Percentiles rank a stretch among this genome's conserved stretches.
Conservation (phyloP, 2,888 invertebrate species). For the Tetragnatha montana region DNA sequence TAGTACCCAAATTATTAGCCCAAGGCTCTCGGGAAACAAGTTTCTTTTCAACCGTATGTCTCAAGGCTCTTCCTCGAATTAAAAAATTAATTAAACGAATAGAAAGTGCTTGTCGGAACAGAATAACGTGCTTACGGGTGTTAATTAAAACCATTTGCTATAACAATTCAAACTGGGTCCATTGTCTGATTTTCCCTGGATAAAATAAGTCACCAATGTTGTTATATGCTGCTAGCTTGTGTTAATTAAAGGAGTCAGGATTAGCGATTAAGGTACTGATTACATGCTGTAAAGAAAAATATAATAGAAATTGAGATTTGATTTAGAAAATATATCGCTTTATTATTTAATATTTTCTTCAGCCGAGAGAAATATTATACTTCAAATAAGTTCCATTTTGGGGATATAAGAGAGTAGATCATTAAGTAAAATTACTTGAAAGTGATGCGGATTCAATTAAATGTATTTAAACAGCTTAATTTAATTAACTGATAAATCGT, state of each 20-base stretch:
- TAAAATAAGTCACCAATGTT: neutral
- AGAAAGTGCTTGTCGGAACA: neutral
- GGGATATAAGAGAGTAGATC: no score
- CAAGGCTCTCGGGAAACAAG: neutral
- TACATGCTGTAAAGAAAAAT: neutral
- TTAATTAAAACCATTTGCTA: conserved; percentile 14
- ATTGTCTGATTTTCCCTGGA: neutral
- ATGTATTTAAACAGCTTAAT: no score
- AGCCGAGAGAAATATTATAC: no score
- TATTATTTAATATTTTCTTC: no score
- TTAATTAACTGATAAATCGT: no score
- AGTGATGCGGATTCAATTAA: no score
- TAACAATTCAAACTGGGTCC: neutral
- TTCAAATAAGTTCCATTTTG: no score
- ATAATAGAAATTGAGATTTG: no score
- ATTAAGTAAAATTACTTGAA: no score
- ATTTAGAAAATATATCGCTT: no score
- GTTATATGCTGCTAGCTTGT: neutral
- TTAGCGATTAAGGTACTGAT: neutral
- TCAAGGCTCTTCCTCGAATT: neutral
- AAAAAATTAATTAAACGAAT: conserved; percentile 16
- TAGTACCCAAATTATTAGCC: neutral
- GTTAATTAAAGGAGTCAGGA: neutral
- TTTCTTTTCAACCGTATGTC: neutral
- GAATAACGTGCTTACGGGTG: conserved; percentile 26